phyloP scores from a whole-genome alignment of 2,113 vertebrate genomes.

The Dolichallabes microphthalmus region DNA sequence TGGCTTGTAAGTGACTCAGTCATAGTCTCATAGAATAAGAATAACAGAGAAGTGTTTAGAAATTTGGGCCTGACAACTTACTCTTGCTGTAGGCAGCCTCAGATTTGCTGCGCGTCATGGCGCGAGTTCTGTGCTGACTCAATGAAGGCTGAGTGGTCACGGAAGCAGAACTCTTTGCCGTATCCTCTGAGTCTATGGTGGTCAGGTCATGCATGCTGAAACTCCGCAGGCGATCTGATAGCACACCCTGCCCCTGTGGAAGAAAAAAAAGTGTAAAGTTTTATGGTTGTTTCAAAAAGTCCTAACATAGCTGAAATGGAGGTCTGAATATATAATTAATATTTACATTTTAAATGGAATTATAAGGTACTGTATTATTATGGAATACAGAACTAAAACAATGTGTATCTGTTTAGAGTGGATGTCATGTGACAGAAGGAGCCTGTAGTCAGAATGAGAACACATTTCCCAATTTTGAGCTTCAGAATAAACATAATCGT shows the following conservation, averaged over 20 bases:
- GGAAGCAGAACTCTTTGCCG: constrained; percentile 56
- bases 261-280: background rate
- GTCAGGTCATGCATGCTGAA: constrained; percentile 99
- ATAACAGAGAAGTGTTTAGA: background rate
- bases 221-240: constrained; percentile 92
- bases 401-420: background rate
- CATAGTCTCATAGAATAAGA: background rate
- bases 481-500: background rate
- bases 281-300: background rate
- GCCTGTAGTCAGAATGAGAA: background rate
- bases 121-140: constrained; percentile 80
- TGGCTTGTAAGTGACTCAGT: background rate
- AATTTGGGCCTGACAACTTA: constrained; percentile 52
- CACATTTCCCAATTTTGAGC: background rate
- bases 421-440: background rate
- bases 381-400: background rate
- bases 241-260: constrained; percentile 87
- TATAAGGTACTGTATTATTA: background rate
- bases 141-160: constrained; percentile 71
- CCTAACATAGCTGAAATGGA: background rate
- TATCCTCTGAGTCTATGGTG: constrained; percentile 80
- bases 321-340: background rate
- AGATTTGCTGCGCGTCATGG: constrained; percentile 85
- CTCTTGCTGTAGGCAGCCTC: constrained; percentile 83
- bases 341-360: too few species aligned